Evolutionary conservation across 2,113 vertebrate species (phyloP), one percentile per base, ranked within the genome.

Genomic region (Pseudolaguvia tuberculata): DNA sequence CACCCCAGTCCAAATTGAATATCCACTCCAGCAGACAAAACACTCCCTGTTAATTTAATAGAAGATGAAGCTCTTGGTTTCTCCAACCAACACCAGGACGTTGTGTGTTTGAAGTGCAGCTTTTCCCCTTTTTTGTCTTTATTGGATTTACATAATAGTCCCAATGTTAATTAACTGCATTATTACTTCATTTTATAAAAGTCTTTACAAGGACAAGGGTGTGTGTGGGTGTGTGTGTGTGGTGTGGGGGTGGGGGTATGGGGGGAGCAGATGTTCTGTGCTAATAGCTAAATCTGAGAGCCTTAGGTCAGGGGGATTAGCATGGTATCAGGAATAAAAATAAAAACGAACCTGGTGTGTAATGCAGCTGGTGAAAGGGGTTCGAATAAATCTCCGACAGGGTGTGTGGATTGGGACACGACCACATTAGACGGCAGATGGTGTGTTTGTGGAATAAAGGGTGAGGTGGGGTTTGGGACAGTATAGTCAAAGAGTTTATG

Each of bases 141-240:
- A 17, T 59, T 20, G 18, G 8, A 25, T 59, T 59, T 20, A 59
- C 12, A 9, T 56, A 9, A n/a, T 27, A 56, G 23, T 25, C 23
- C 7, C 25, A 14, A 1, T 1, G 17, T 59, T 59, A 35, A 59
- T 20, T 59, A 59, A 20, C 17, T 59, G 27, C 27, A 31, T 31
- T 10, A 20, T 31, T 31, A 10, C 18, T 18, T 59, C 20, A 5
- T 17, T 62, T 1, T 25, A 14, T 56, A 42, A 42, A 9, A 42
- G 39, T 9, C 39, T 9, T 42, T 42, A 42, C 39, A 42, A 42
- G 39, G 39, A 42, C 39, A 42, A 9, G 7, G 39, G 39, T 62
- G 59, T 62, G 59, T 62, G 31, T 39, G 58, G 20, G 35, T 42
- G 59, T 62, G 20, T 62, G 59, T 62, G 59, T 62, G 59, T 62